Base-by-base conservation (phyloP, 2,113 vertebrate species). In the Triplophysa siluroides region DNA sequence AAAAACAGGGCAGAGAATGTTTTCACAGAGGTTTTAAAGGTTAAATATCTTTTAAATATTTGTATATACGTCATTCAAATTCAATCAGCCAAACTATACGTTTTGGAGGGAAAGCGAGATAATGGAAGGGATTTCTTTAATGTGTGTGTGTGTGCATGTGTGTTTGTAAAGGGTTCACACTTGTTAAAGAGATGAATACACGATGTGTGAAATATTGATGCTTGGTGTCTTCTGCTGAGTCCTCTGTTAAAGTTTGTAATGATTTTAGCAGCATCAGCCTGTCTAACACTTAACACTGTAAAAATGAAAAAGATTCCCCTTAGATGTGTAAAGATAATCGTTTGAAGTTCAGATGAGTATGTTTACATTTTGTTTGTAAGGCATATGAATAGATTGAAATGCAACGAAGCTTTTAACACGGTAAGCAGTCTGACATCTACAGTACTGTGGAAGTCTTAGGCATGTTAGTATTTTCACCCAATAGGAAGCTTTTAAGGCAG, bases 181-280 rank as follows among this genome's bases (percentile, higher is more conserved):
- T 79, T 79, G 54, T 79, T 63, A 33, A 38, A n/a, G 52, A 73
- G 67, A 63, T 79, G 24, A 71, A 71, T 63, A 63, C 54, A 33
- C 54, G 50, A 58, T 26, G 66, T 61, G 43, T 79, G 67, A 79
- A 64, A 79, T 63, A 79, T 71, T 79, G 43, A 72, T 79, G 67
- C 24, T 18, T 4, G 63, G 67, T 63, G 54, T 79, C 41, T 79
- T 67, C 66, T 47, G 19, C 54, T 60, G 67, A 52, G 56, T 4
- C 68, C 56, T 24, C 45, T 24, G 41, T 70, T 79, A 62, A 79
- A 70, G 19, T 50, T 79, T 71, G 6, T 64, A 79, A 63, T 62
- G 24, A 79, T 70, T 19, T 78, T 69, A 23, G 60, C n/a, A 47
- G 54, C 50, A 38, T 21, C 24, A n/a, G 68, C 24, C 24, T 21